phyloP scores from a whole-genome alignment of 2,113 vertebrate genomes.

The Pithys albifrons region DNA sequence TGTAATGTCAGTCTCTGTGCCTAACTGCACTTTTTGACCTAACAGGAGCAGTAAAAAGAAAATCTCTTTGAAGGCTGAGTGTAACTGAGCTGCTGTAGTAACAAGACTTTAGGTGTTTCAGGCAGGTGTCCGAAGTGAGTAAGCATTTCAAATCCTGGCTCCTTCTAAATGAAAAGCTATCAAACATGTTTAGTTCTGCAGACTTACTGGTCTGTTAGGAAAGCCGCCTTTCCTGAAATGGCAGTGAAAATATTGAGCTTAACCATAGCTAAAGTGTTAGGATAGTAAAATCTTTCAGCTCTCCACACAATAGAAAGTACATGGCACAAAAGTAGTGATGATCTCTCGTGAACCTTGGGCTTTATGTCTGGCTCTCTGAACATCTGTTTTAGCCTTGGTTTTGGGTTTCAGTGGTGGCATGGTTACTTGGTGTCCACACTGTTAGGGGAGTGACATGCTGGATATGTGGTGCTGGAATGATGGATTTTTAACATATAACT shows the following conservation, averaged over 20 bases:
- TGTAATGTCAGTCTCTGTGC: background rate
- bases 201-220: background rate
- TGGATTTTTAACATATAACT: background rate
- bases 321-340: background rate
- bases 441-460: background rate
- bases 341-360: rapidly evolving
- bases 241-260: background rate
- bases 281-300: background rate
- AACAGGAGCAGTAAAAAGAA: background rate
- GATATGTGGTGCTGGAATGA: background rate
- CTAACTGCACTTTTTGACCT: conserved; percentile 17
- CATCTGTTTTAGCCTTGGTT: background rate
- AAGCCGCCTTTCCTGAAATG: background rate
- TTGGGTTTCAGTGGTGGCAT: background rate
- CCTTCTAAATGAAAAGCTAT: background rate
- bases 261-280: background rate
- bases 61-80: background rate
- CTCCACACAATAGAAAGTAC: background rate
- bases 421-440: background rate
- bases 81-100: background rate
- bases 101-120: background rate
- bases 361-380: background rate
- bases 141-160: background rate
- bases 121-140: background rate
- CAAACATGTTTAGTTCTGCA: background rate